phyloP scores from a whole-genome alignment of 2,113 vertebrate genomes.

The Pan troglodytes region NHGRI_mPanTro3-v2.1_pri NC_072414.2:74290001-74290500 shows the following conservation, averaged over 20 bases:
- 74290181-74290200: background rate
- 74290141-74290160: background rate
- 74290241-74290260: background rate
- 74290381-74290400: background rate
- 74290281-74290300: background rate
- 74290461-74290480: background rate
- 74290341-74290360: background rate
- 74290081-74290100: background rate
- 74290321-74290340: background rate
- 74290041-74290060: background rate
- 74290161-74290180: background rate
- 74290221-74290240: no score
- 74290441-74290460: background rate
- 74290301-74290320: background rate
- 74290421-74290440: background rate
- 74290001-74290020: background rate
- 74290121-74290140: no score
- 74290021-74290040: background rate
- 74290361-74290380: background rate
- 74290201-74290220: background rate
- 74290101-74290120: background rate
- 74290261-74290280: background rate
- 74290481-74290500: background rate
- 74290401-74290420: background rate
- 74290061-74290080: no score